Conservation (phyloP, 2,797 vertebrate genomes). For the Etheostoma nigrum region DNA sequence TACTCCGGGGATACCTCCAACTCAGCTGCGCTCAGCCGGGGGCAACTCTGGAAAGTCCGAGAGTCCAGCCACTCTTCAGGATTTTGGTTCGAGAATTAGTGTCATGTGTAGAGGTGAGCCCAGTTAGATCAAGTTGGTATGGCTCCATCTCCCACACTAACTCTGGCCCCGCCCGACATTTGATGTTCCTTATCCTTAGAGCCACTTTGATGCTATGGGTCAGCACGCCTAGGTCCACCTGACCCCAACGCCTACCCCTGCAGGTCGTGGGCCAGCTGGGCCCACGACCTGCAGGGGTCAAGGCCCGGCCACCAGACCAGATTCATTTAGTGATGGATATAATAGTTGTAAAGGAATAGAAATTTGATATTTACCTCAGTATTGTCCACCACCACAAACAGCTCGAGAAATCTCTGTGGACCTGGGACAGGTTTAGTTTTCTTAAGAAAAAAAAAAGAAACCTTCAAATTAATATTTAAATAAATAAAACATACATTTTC, state of each 20-base stretch:
- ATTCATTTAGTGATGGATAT: not conserved
- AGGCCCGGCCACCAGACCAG: not conserved
- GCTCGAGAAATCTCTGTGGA: slow-evolving; percentile 86
- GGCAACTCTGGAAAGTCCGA: not conserved
- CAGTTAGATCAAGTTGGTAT: not conserved
- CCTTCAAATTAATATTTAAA: not conserved
- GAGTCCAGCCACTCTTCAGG: not conserved
- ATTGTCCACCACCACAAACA: slow-evolving; percentile 90
- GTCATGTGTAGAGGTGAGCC: not conserved
- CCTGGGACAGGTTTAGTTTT: slow-evolving; percentile 56
- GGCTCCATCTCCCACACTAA: not conserved
- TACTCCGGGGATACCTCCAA: not conserved
- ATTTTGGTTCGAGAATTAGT: not conserved
- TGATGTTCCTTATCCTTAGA: not conserved
- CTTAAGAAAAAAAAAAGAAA: slow-evolving; percentile 63
- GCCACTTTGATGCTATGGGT: not conserved
- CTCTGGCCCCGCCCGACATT: not conserved
- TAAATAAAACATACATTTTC: not conserved
- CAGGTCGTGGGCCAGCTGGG: no score
- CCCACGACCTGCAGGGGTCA: no score
- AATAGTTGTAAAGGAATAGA: not conserved
- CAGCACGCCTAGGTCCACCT: not conserved
- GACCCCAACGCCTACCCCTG: no score
- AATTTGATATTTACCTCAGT: slow-evolving; percentile 83
- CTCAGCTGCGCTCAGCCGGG: not conserved